Percentiles rank a stretch among this genome's conserved stretches.
phyloP scores from a whole-genome alignment of 2,113 vertebrate species.

The Corythornis cristatus region DNA sequence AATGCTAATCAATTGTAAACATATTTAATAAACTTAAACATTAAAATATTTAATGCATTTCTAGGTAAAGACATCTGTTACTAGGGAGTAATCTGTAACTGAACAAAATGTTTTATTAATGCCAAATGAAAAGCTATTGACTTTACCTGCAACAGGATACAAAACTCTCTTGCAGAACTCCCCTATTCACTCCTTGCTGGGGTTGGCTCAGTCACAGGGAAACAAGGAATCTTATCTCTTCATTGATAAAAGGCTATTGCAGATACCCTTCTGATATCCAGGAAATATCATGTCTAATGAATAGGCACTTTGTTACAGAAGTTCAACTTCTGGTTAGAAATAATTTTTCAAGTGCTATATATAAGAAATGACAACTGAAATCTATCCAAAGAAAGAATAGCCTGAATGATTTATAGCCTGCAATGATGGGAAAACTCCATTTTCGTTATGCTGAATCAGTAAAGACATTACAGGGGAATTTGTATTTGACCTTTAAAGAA shows the following conservation, averaged over 20 bases:
- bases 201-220: slow-evolving; percentile 8
- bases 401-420: slow-evolving; percentile 10
- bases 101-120: slow-evolving; percentile 25
- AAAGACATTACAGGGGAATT: slow-evolving; percentile 13
- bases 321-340: slow-evolving; percentile 59
- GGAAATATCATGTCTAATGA: slow-evolving; percentile 52
- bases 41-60: neutral
- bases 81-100: neutral
- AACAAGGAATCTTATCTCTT: slow-evolving; percentile 32
- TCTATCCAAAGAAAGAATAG: slow-evolving; percentile 14
- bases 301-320: slow-evolving; percentile 57
- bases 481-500: slow-evolving; percentile 30
- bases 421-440: neutral
- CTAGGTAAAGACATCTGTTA: neutral
- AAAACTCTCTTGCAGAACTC: slow-evolving; percentile 14
- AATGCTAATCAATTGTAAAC: neutral
- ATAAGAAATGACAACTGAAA: slow-evolving; percentile 51
- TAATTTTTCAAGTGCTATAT: slow-evolving; percentile 41
- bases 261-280: slow-evolving; percentile 49
- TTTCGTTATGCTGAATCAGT: slow-evolving; percentile 7
- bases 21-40: neutral
- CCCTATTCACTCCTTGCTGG: neutral
- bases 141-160: slow-evolving; percentile 24
- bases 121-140: slow-evolving; percentile 36
- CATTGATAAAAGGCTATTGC: slow-evolving; percentile 39